Base-by-base conservation (phyloP, 2,797 vertebrate genomes). In the Microchirus variegatus region DNA sequence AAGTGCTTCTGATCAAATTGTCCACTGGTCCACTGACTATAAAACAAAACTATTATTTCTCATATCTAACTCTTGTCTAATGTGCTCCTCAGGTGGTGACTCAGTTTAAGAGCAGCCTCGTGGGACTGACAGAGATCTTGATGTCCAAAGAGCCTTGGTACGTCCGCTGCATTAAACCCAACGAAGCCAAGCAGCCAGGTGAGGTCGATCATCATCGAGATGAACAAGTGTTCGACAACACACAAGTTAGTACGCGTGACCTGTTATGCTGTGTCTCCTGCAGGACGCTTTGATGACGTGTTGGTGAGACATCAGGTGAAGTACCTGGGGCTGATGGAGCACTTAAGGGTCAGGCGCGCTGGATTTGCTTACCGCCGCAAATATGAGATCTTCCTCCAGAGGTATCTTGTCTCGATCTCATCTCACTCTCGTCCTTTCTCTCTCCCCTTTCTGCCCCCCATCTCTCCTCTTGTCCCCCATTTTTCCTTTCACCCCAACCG, bases 311-410 rank as follows among this genome's bases (percentile, higher is more conserved):
- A 99, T 48, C 97, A 99, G 91, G 93, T 99, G 68, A 98, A 98
- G 73, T 99, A 99, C 85, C 86, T 99, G 82, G 97, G 97, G 0
- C 89, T 99, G 81, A 98, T 98, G 96, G 97, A 99, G 80, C 96
- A 98, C 81, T 82, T 98, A 64, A 86, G 96, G 58, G 97, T 99
- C 79, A 92, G 95, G 6, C 90, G 96, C 0, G 96, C 97, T 0
- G 96, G 97, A 13, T 99, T 99, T 0, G 96, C 97, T 0, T 98
- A 98, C 80, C 91, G 97, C 0, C 91, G 96, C 59, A 96, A 95
- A 83, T 98, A 97, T 0, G 94, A 98, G 43, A 89, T 94, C 55
- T 99, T 99, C 83, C 85, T 99, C 63, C 95, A 98, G 36, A 96
- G 97, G 97, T 96, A 64, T n/a, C n/a, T n/a, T n/a, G n/a, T n/a